A percentile compares a stretch with the other conserved stretches of the same genome.
These are phyloP conservation scores for Phragmatobia fuliginosa DNA, from an alignment of 2,888 invertebrate genomes.

Conservation along the genomic window DNA sequence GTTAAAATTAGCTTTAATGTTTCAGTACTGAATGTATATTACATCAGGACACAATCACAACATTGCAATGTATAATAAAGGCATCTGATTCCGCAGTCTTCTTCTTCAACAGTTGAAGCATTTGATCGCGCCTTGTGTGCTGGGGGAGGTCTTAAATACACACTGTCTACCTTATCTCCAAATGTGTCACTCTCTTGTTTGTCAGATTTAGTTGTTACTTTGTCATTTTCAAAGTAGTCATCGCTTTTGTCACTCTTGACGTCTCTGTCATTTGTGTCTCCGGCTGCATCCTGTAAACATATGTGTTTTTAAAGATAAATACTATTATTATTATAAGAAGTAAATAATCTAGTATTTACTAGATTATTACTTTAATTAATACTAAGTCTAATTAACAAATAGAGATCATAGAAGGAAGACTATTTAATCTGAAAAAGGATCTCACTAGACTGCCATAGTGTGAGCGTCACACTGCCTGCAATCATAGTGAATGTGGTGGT, in stretches of 20 bases:
- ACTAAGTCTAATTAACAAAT: too few relatives aligned
- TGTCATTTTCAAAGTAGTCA: conserved; percentile 65
- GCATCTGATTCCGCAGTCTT: conserved; percentile 87
- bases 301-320: neutral
- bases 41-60: conserved; percentile 87
- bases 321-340: neutral
- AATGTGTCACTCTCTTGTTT: conserved; percentile 59
- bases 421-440: too few relatives aligned
- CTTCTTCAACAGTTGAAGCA: conserved; percentile 77
- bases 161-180: conserved; percentile 77
- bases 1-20: neutral
- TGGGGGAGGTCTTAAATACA: conserved; percentile 65
- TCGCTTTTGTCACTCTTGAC: conserved; percentile 53
- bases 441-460: too few relatives aligned
- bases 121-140: conserved; percentile 64
- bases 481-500: too few relatives aligned
- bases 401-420: too few relatives aligned
- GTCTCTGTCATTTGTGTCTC: conserved; percentile 63
- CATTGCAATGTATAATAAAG: conserved; percentile 88
- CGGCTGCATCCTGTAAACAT: conserved; percentile 68
- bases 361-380: too few relatives aligned
- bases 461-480: too few relatives aligned
- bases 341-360: too few relatives aligned
- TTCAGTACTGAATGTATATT: conserved; percentile 42
- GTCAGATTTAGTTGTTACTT: conserved; percentile 51